phyloP scores from a whole-genome alignment of 2,888 invertebrate species.

The Cephus spinipes region DNA sequence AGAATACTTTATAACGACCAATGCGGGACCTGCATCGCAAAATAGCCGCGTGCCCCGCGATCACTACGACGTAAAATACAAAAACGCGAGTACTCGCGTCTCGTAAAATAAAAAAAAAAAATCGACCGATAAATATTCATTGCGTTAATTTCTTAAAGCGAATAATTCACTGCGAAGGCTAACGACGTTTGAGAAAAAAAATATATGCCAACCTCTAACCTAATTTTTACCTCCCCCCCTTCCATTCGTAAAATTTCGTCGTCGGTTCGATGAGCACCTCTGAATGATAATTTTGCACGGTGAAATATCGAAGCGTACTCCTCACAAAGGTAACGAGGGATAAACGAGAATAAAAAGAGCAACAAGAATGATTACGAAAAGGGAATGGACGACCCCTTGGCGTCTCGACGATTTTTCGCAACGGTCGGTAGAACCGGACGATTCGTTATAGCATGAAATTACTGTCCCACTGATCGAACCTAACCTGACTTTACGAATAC shows the following conservation, averaged over 20 bases:
- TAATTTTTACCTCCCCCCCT: background rate
- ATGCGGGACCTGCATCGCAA: conserved; percentile 31
- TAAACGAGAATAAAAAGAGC: background rate
- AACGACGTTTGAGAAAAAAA: background rate
- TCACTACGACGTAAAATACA: background rate
- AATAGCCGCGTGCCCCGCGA: background rate
- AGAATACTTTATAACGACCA: conserved; percentile 52
- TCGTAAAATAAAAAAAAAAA: no score
- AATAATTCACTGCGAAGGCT: background rate
- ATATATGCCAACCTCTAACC: background rate
- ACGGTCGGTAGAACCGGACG: background rate
- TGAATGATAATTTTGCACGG: background rate
- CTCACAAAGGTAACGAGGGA: background rate
- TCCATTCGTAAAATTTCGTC: background rate
- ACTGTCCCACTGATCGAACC: background rate
- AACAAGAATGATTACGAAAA: background rate
- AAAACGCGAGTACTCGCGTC: no score
- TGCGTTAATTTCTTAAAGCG: background rate
- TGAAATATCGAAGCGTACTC: background rate
- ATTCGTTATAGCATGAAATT: background rate
- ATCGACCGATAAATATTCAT: no score
- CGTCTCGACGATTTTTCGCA: background rate
- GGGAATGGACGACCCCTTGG: background rate
- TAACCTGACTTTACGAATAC: conserved; percentile 22
- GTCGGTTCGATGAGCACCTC: background rate